These are phyloP conservation scores for Apodemia hepburni DNA, from an alignment of 2,888 invertebrate species.

Conservation along the genomic window DNA sequence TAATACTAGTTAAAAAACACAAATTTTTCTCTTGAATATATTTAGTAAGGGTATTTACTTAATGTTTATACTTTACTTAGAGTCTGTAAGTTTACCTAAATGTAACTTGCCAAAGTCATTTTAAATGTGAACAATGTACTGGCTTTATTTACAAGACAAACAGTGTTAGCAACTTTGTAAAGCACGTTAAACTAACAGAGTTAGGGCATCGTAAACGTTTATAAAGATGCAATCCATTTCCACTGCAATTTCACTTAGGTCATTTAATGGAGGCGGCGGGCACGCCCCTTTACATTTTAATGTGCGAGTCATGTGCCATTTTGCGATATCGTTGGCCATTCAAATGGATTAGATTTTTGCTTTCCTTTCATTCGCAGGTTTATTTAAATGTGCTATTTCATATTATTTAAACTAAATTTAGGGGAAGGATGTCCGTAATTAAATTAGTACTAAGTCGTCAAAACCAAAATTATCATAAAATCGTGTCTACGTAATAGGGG, in stretches of 20 bases:
- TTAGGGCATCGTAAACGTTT: slow-evolving; percentile 47
- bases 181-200: background rate
- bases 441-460: too few species aligned
- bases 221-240: slow-evolving; percentile 54
- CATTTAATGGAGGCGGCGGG: slow-evolving; percentile 44
- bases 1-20: too few species aligned
- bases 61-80: too few species aligned
- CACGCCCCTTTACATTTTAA: slow-evolving; percentile 53
- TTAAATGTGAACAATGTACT: background rate
- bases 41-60: too few species aligned
- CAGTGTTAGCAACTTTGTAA: background rate
- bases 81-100: background rate
- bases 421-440: background rate
- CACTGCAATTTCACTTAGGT: slow-evolving; percentile 48
- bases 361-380: slow-evolving; percentile 8
- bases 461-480: too few species aligned
- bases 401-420: background rate
- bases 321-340: slow-evolving; percentile 13
- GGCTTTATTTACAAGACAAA: background rate
- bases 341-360: background rate
- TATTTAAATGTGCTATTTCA: background rate
- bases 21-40: too few species aligned
- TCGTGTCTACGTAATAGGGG: too few species aligned
- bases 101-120: background rate
- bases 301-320: slow-evolving; percentile 29